Conservation (phyloP, 2,113 vertebrate species). For the Procavia capensis region DNA sequence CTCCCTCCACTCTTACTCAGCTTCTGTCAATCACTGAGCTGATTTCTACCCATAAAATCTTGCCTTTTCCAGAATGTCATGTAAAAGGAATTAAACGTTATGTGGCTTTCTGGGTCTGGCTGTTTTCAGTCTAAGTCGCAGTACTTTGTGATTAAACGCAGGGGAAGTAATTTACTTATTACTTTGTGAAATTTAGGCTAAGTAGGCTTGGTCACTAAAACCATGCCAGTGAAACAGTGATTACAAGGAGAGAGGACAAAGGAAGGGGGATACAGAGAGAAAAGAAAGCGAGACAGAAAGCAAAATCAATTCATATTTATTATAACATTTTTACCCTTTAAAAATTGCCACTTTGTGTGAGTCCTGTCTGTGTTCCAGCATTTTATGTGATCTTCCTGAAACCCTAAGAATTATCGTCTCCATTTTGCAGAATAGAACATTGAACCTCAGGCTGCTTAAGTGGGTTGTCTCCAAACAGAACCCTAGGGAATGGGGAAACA, state of each 20-base stretch:
- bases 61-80: not conserved
- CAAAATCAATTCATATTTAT: not conserved
- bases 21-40: not conserved
- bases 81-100: not conserved
- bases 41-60: conserved; percentile 21
- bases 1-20: not conserved
- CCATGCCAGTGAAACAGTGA: not conserved
- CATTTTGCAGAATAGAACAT: not conserved
- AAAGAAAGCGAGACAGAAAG: not conserved
- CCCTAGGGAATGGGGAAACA: not conserved
- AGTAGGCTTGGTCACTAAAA: conserved; percentile 15
- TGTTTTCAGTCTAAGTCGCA: conserved; percentile 51
- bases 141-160: conserved; percentile 50
- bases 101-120: not conserved
- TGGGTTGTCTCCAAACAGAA: not conserved
- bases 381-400: not conserved
- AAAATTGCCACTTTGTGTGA: not conserved
- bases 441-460: not conserved
- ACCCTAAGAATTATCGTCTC: not conserved
- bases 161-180: conserved; percentile 18
- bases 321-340: not conserved
- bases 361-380: not conserved
- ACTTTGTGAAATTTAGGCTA: conserved; percentile 50
- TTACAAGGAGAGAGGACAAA: not conserved
- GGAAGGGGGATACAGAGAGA: not conserved